Evolutionary conservation across 1,140 invertebrate species (phyloP), one percentile per base, ranked within the genome.

Genomic region (Ganaspis sp.): DNA sequence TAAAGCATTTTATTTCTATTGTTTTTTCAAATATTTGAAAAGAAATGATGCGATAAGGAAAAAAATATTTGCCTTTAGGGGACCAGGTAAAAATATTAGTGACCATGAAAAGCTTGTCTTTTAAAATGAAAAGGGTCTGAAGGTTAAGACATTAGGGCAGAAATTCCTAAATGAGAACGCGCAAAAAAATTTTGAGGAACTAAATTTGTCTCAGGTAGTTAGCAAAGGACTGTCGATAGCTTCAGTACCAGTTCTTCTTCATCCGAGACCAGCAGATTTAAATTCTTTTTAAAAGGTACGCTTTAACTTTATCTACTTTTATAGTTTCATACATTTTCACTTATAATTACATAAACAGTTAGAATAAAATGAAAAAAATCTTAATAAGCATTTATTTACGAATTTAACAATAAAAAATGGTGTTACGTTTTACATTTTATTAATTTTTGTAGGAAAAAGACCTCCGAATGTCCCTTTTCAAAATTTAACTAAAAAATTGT

Each of bases 81-180:
- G 21, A 26, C 21, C 54, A 64, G 54, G 23, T 64, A 64, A 64
- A 64, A 64, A 12, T 64, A 6, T 29, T 4, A 58, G 12, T 29
- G 23, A n/a, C 15, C 23, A 26, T 15, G 9, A 29, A 19, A 29
- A 64, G 8, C 23, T 64, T 64, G 21, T 64, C 54, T 26, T 15
- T 58, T 21, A 29, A 64, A 64, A 29, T 64, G 21, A 64, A 64
- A 29, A 64, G 54, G 54, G 23, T 29, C 54, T 64, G 17, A 29
- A 29, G 21, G 21, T 12, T 64, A 15, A 15, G 54, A 29, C 12
- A 26, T 64, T 29, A n/a, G 54, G 54, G 9, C 9, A 26, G 3
- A 64, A 64, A 64, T 64, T 29, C 54, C 54, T 64, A 34, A 34
- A 34, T 34, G 21, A 12, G 23, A 26, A 15, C 12, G 11, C 23